phyloP scores from a whole-genome alignment of 2,797 vertebrate genomes.

The Mergus octosetaceus region DNA sequence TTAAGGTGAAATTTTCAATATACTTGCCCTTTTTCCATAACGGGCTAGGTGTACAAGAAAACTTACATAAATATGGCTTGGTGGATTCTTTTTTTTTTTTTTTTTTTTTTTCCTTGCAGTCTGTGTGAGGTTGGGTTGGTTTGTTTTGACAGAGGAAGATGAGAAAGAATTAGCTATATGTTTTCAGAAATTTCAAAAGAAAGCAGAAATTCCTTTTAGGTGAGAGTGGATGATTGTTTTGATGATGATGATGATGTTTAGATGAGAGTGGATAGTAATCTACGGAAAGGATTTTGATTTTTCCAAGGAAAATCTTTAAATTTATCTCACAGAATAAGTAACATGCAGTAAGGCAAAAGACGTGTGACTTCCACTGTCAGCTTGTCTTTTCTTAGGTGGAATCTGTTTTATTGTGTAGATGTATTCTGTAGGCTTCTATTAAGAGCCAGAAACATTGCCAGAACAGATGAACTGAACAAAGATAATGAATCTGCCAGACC shows the following conservation, averaged over 20 bases:
- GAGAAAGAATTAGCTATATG: neutral
- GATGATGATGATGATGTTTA: neutral
- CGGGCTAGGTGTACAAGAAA: neutral
- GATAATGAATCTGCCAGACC: conserved; percentile 28
- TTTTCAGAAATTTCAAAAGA: neutral
- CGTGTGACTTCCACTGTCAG: neutral
- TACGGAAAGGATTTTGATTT: neutral
- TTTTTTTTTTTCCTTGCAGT: neutral
- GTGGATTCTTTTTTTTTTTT: neutral
- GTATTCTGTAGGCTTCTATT: neutral
- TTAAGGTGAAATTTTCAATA: neutral
- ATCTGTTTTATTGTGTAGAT: neutral
- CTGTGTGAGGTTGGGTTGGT: neutral
- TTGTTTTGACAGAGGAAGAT: neutral
- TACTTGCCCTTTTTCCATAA: neutral
- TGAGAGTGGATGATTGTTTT: neutral
- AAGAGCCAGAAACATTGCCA: conserved; percentile 3
- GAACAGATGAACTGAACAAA: neutral
- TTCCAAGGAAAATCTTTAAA: neutral
- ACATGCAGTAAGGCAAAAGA: neutral
- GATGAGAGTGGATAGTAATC: neutral
- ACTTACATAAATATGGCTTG: neutral
- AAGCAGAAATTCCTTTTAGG: neutral
- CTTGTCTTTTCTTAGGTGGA: neutral
- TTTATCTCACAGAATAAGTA: neutral